Evolutionary conservation across 2,888 invertebrate genomes (phyloP).

Genomic region (Drosophila fulvimacula): DNA sequence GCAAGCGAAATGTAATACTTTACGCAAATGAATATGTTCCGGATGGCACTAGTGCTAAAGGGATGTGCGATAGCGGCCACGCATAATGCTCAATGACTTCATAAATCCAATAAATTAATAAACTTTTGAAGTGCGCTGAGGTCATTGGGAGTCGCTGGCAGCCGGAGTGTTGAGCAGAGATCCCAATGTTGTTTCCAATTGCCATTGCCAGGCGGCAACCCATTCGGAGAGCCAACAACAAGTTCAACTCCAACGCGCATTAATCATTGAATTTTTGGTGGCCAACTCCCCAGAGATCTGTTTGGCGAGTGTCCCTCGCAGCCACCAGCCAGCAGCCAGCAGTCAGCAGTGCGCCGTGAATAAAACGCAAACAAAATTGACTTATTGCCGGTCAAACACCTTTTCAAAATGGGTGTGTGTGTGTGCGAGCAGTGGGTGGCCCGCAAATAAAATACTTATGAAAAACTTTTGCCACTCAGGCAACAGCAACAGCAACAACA

Average conservation of each 20-base stretch:
- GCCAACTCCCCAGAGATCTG: slow-evolving; percentile 71
- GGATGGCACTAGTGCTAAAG: slow-evolving; percentile 13
- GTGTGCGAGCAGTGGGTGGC: slow-evolving; percentile 35
- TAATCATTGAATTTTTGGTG: slow-evolving; percentile 81
- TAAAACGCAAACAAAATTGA: slow-evolving; percentile 80
- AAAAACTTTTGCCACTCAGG: slow-evolving; percentile 66
- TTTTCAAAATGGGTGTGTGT: slow-evolving; percentile 63
- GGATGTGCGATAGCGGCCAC: slow-evolving; percentile 34
- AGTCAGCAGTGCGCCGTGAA: slow-evolving; percentile 48
- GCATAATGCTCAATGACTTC: slow-evolving; percentile 79
- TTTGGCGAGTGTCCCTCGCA: slow-evolving; percentile 30
- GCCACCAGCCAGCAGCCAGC: neutral
- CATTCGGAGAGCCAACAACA: slow-evolving; percentile 63
- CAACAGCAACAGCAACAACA: slow-evolving; percentile 12
- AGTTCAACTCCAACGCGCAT: slow-evolving; percentile 68
- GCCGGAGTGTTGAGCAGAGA: slow-evolving; percentile 20
- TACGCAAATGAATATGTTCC: slow-evolving; percentile 58
- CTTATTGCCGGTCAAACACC: slow-evolving; percentile 82
- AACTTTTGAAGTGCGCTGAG: slow-evolving; percentile 80
- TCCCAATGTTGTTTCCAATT: slow-evolving; percentile 18
- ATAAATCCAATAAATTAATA: slow-evolving; percentile 81
- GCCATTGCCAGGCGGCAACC: slow-evolving; percentile 55
- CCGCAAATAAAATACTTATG: slow-evolving; percentile 77
- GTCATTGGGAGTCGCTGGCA: slow-evolving; percentile 64
- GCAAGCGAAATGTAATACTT: slow-evolving; percentile 75